Conservation (phyloP, 2,113 vertebrate genomes). For the Puma concolor region DNA sequence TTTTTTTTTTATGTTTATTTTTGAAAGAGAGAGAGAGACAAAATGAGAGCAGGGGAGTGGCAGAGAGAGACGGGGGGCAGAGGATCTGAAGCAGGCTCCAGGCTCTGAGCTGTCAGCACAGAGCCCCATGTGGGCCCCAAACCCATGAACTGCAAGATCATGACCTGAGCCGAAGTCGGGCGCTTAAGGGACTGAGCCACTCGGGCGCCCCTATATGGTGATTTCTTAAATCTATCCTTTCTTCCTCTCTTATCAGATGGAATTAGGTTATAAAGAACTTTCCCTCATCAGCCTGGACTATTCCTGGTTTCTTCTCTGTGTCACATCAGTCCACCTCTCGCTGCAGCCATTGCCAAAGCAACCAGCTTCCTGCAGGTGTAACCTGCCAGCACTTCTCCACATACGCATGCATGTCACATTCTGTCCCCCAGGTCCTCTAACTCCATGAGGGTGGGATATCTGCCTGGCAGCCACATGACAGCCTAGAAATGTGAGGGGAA, state of each 20-base stretch:
- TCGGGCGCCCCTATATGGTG: background rate
- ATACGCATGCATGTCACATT: background rate
- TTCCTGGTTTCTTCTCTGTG: background rate
- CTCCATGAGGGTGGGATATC: background rate
- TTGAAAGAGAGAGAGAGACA: no score
- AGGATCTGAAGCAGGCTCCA: no score
- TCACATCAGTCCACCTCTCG: background rate
- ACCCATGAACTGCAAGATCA: no score
- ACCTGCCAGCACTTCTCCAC: background rate
- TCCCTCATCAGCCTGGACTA: background rate
- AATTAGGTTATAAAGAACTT: constrained; percentile 8
- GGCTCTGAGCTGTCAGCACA: no score
- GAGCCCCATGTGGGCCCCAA: no score
- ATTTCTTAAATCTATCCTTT: background rate
- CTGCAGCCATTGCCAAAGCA: background rate
- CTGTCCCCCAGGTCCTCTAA: background rate
- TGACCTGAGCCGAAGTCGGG: no score
- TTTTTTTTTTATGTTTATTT: no score
- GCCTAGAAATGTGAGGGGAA: background rate
- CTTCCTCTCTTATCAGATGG: background rate
- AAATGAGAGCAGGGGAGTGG: no score
- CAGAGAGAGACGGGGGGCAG: no score
- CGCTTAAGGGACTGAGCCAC: no score
- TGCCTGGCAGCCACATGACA: background rate
- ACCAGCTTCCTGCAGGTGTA: background rate